Percentiles rank a stretch among this genome's conserved stretches.
These are phyloP conservation scores for Phlogophora meticulosa DNA, from an alignment of 2,888 invertebrate species.

Conservation along the genomic window DNA sequence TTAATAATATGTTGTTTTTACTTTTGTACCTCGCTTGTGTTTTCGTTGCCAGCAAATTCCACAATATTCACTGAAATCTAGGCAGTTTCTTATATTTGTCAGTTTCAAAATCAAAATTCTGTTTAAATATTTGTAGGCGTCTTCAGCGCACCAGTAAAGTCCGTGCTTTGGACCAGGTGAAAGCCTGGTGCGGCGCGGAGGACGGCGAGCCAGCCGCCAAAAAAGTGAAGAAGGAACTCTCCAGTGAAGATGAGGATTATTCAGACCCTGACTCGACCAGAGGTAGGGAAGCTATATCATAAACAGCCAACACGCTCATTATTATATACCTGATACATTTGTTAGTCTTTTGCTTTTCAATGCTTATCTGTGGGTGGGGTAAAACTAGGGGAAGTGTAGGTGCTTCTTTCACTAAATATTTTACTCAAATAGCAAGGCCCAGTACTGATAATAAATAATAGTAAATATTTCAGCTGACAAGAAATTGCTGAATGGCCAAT, in stretches of 20 bases:
- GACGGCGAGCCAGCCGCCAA: conserved; percentile 87
- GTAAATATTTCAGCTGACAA: conserved; percentile 80
- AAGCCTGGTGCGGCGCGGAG: conserved; percentile 95
- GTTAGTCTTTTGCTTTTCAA: not conserved
- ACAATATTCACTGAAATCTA: too few species aligned
- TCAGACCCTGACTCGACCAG: conserved; percentile 83
- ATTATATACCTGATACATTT: conserved; percentile 1
- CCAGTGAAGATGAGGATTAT: conserved; percentile 90
- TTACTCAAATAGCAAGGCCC: conserved; percentile 54
- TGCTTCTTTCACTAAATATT: conserved; percentile 19
- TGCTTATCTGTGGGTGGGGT: conserved; percentile 1
- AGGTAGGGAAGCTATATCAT: conserved; percentile 64
- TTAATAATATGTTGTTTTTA: too few species aligned
- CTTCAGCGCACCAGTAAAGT: conserved; percentile 95
- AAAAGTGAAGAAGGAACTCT: conserved; percentile 90
- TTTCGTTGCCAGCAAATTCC: too few species aligned
- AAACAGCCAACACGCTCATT: conserved; percentile 36
- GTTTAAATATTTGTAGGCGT: conserved; percentile 83
- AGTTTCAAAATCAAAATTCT: not conserved
- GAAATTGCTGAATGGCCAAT: conserved; percentile 88
- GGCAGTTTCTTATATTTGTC: not conserved
- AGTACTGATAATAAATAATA: conserved; percentile 60
- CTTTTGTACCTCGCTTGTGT: too few species aligned
- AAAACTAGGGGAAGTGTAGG: conserved; percentile 9
- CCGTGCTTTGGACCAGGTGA: conserved; percentile 95